A percentile compares a stretch with the other conserved stretches of the same genome.
Conservation (phyloP, 2,797 vertebrate species). For the Aotus griseimembra region DNA sequence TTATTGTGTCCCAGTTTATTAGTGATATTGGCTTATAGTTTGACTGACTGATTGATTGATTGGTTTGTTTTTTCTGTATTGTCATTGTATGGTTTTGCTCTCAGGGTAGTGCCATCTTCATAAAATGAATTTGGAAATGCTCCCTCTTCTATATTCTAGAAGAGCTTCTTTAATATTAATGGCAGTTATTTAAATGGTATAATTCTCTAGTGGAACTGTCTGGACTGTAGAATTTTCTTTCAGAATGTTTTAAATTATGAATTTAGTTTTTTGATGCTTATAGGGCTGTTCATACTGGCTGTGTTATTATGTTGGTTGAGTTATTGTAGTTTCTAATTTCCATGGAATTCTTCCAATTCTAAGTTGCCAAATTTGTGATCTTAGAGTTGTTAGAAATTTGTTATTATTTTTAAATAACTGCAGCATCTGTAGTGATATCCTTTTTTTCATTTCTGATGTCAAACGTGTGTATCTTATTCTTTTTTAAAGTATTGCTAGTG, state of each 20-base stretch:
- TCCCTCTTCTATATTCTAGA: not conserved
- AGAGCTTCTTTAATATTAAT: not conserved
- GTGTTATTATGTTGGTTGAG: not conserved
- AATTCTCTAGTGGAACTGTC: not conserved
- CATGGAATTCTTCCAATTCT: not conserved
- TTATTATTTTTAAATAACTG: not conserved
- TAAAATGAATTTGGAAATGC: not conserved
- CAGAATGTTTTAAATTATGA: not conserved
- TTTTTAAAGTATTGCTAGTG: not conserved
- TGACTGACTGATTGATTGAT: not conserved
- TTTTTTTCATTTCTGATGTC: not conserved
- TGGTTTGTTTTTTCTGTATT: not conserved
- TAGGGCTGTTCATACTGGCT: not conserved
- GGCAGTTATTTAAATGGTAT: not conserved
- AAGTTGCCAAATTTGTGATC: not conserved
- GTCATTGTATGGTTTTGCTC: not conserved
- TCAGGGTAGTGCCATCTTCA: not conserved
- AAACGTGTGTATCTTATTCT: not conserved
- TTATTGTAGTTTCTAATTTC: not conserved
- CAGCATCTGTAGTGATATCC: not conserved
- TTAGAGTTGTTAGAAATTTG: not conserved
- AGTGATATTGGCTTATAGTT: not conserved
- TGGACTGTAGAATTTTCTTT: not conserved
- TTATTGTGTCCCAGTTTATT: not conserved
- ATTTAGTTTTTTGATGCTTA: not conserved